Evolutionary conservation across 2,113 vertebrate genomes (phyloP), one percentile per base, ranked within the genome.

Genomic region (Pygoscelis antarcticus): DNA sequence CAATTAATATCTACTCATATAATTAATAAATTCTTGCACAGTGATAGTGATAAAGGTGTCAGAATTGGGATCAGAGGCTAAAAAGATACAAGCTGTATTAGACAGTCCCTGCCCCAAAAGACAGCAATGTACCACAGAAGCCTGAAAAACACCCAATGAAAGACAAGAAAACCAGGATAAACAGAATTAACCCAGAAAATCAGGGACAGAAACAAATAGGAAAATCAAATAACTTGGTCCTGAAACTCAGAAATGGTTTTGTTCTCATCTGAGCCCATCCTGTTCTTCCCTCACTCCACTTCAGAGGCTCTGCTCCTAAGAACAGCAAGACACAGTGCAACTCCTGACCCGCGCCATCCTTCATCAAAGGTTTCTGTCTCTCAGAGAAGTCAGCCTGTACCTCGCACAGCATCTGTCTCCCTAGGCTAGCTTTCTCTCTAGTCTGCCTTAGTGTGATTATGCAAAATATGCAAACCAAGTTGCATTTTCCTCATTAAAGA

Each of bases 341-440:
- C 49, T 17, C 30, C 42, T 2, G 3, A 8, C 34, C 16, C 1
- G 0, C 10, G 0, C 26, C 71, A 27, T 12, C 44, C 54, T 19
- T 7, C 49, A 17, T 3, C 27, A 13, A 3, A 13, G 22, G 40
- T 17, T 22, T 20, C 32, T 14, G 17, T 13, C 47, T 38, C 52
- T 46, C 17, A 4, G 30, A 14, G 27, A 44, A 19, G 38, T 34
- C n/a, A n/a, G 5, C 19, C 49, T 8, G 32, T 4, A 30, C 14
- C 14, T 26, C 8, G 0, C 26, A 5, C 1, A 26, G 25, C 25
- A 7, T 10, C 61, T 3, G 5, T 6, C 42, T 34, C 15, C 32
- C 66, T 11, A 5, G 11, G 9, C 52, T 12, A 12, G 18, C 61
- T 23, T 36, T 6, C 38, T 21, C 44, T 15, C 26, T 7, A 13